phyloP scores from a whole-genome alignment of 2,888 invertebrate genomes.

The Drosophila sordidula region DNA sequence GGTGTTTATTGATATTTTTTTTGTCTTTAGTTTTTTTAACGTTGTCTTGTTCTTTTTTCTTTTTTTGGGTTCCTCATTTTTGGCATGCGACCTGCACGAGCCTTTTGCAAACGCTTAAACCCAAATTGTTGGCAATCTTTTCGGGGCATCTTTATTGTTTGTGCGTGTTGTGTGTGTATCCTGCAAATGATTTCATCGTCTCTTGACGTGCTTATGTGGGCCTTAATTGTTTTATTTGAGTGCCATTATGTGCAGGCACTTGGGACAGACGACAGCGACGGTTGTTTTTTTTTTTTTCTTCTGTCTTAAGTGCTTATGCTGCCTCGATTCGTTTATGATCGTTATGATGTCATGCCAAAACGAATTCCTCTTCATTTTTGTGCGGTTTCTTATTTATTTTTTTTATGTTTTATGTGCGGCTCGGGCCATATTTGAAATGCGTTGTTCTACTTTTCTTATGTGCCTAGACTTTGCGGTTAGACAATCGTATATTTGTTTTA shows the following conservation, averaged over 20 bases:
- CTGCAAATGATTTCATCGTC: conserved; percentile 77
- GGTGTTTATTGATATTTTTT: conserved; percentile 39
- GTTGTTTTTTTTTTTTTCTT: conserved; percentile 15
- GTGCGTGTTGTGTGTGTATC: conserved; percentile 48
- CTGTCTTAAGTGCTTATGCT: conserved; percentile 59
- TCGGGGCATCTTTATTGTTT: conserved; percentile 62
- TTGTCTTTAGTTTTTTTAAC: conserved; percentile 4
- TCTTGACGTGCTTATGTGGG: conserved; percentile 74
- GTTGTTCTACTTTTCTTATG: conserved; percentile 74
- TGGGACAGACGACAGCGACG: conserved; percentile 42
- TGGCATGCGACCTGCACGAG: conserved; percentile 83
- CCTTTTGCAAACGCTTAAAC: conserved; percentile 54
- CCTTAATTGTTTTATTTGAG: conserved; percentile 79
- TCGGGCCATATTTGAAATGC: conserved; percentile 53
- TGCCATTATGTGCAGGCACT: conserved; percentile 79
- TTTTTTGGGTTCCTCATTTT: conserved; percentile 58
- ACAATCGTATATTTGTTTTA: conserved; percentile 67
- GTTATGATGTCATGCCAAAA: conserved; percentile 75
- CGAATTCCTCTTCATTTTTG: conserved; percentile 68
- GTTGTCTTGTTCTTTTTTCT: conserved; percentile 26
- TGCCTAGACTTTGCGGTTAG: conserved; percentile 62
- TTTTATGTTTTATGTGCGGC: conserved; percentile 35
- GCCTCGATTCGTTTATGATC: conserved; percentile 59
- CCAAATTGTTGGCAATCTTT: conserved; percentile 75
- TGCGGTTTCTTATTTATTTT: conserved; percentile 15